Percentiles rank a stretch among this genome's conserved stretches.
Conservation (phyloP, 1,140 invertebrate species). For the Anastrepha ludens region DNA sequence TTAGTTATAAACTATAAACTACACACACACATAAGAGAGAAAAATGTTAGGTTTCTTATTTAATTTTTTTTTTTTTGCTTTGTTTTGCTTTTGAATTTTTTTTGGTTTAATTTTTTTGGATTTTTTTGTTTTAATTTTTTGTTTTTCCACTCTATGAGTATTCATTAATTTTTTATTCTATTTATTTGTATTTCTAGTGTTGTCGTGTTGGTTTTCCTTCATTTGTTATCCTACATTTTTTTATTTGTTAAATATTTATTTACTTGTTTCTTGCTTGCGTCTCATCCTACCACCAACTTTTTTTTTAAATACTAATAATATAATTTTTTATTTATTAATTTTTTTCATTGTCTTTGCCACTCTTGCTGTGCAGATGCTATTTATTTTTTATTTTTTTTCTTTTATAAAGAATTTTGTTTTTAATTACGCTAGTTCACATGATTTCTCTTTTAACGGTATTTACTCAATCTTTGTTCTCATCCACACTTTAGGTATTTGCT, state of each 20-base stretch:
- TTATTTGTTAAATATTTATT: conserved; percentile 3
- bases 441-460: neutral
- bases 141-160: conserved; percentile 4
- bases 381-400: conserved; percentile 10
- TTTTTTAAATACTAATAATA: neutral
- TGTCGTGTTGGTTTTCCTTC: neutral
- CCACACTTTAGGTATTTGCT: neutral
- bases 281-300: neutral
- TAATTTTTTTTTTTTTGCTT: conserved; percentile 24
- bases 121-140: neutral
- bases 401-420: conserved; percentile 18
- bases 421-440: conserved; percentile 19
- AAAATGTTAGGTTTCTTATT: conserved; percentile 40
- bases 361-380: neutral
- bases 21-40: conserved; percentile 58
- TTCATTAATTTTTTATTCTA: conserved; percentile 34
- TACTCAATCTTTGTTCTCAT: neutral
- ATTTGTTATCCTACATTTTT: conserved; percentile 47
- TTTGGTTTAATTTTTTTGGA: conserved; percentile 4
- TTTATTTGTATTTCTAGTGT: conserved; percentile 23
- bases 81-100: neutral
- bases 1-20: conserved; percentile 58
- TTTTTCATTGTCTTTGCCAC: conserved; percentile 23
- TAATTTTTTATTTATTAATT: conserved; percentile 27
- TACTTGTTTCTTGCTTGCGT: neutral